These are phyloP conservation scores for Crotalus horridus DNA, from an alignment of 2,113 vertebrate species.

Conservation along the genomic window DNA sequence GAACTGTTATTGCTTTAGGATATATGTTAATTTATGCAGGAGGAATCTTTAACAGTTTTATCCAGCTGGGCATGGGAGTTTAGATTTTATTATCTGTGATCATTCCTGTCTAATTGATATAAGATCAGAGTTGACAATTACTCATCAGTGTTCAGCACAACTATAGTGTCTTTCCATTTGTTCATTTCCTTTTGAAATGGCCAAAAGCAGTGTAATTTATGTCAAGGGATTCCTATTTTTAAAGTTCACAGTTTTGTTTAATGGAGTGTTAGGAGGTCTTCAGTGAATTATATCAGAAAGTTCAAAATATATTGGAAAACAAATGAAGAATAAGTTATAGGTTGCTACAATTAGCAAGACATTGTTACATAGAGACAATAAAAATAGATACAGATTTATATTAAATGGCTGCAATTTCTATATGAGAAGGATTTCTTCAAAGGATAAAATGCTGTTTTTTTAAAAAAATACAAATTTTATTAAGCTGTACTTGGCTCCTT, in stretches of 20 bases:
- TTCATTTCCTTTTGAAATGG: conserved; percentile 71
- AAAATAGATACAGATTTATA: neutral
- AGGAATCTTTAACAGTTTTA: conserved; percentile 49
- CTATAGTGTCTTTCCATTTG: conserved; percentile 61
- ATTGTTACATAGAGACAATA: neutral
- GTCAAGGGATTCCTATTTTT: conserved; percentile 68
- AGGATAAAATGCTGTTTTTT: neutral
- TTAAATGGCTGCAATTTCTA: neutral
- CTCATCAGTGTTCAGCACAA: conserved; percentile 67
- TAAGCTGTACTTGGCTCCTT: neutral
- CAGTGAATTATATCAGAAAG: conserved; percentile 50
- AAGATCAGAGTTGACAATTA: conserved; percentile 72
- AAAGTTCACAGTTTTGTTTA: conserved; percentile 68
- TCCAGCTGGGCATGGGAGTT: conserved; percentile 59
- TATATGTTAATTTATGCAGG: conserved; percentile 59
- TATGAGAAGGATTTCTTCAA: neutral
- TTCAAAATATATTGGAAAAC: conserved; percentile 53
- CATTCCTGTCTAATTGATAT: conserved; percentile 73
- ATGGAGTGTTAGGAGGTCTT: conserved; percentile 49
- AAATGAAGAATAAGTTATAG: conserved; percentile 45
- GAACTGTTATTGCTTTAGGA: conserved; percentile 57
- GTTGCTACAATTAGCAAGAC: conserved; percentile 20
- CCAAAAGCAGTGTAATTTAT: conserved; percentile 75
- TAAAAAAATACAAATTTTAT: neutral
- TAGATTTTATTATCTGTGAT: conserved; percentile 64